Evolutionary conservation across 2,113 vertebrate species (phyloP), one percentile per base, ranked within the genome.

Genomic region (Leuciscus idus): DNA sequence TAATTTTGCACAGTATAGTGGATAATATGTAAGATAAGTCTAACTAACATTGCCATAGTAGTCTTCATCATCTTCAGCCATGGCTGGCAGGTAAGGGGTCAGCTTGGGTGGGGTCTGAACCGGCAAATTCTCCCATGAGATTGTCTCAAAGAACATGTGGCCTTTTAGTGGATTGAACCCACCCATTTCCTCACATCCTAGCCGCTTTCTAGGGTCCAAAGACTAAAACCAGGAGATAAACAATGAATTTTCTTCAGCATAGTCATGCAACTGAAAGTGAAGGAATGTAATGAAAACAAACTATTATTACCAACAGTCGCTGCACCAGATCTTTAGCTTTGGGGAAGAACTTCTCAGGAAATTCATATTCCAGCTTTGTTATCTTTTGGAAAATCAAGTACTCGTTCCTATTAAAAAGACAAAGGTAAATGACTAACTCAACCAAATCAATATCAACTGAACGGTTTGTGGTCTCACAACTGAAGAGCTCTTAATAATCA

Each of bases 351-450:
- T 99, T 99, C 92, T 99, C 98, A 87, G 98, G 98, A 84, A 99
- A 99, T 89, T 99, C 97, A 91, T 99, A 99, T 87, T 99, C 98
- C 96, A 99, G 93, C 87, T 98, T 99, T 95, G 98, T 98, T 93
- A 99, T 99, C 95, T 99, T 99, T 95, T 99, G 98, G 94, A 99
- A 99, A 96, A 99, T 99, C 92, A 99, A 96, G 94, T 99, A 99
- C 36, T 99, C 98, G 70, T 99, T 99, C 94, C 98, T 99, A 94
- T 86, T 91, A 91, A 66, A 90, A 90, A 87, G 62, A 70, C 30
- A 86, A 4, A 77, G 30, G 55, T 19, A 55, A 64, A 87, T 12
- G 11, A 36, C 2, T 21, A 12, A 36, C 23, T 33, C 39, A 17
- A 21, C 43, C 7, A 30, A n/a, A 85, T 72, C 62, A 55, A 57